Evolutionary conservation across 1,140 invertebrate species (phyloP).

Genomic region (Drosophila trapezifrons): DNA sequence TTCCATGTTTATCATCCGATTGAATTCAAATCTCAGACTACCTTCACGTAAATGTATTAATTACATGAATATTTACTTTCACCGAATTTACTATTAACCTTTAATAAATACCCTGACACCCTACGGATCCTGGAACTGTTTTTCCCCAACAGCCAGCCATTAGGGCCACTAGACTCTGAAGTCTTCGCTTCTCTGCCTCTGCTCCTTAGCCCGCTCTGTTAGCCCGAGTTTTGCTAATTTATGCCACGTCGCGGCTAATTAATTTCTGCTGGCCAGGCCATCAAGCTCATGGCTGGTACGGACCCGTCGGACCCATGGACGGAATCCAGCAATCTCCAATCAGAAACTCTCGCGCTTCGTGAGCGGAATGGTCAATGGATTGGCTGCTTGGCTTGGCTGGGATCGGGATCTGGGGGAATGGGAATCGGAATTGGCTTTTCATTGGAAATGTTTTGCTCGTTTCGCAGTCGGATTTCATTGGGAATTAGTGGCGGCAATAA

Average conservation of each 20-base stretch:
- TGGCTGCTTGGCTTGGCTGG: not conserved
- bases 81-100: too few species aligned
- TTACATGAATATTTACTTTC: too few species aligned
- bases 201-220: not conserved
- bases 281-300: constrained; percentile 21
- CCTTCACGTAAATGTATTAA: too few species aligned
- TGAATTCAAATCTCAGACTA: too few species aligned
- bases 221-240: constrained; percentile 71
- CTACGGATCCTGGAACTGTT: too few species aligned
- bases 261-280: constrained; percentile 70
- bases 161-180: constrained; percentile 5
- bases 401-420: not conserved
- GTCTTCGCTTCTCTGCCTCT: not conserved
- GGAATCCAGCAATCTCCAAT: constrained; percentile 46
- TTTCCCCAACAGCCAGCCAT: too few species aligned
- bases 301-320: not conserved
- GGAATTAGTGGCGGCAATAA: constrained; percentile 14
- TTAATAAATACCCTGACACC: too few species aligned
- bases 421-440: constrained; percentile 42
- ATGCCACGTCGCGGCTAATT: constrained; percentile 76
- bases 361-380: constrained; percentile 59
- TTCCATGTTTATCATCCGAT: too few species aligned
- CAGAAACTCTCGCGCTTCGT: constrained; percentile 66
- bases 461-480: constrained; percentile 40
- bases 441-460: constrained; percentile 74